Evolutionary conservation across 2,888 invertebrate genomes (phyloP), one percentile per base, ranked within the genome.

Genomic region (Steromphala cineraria): DNA sequence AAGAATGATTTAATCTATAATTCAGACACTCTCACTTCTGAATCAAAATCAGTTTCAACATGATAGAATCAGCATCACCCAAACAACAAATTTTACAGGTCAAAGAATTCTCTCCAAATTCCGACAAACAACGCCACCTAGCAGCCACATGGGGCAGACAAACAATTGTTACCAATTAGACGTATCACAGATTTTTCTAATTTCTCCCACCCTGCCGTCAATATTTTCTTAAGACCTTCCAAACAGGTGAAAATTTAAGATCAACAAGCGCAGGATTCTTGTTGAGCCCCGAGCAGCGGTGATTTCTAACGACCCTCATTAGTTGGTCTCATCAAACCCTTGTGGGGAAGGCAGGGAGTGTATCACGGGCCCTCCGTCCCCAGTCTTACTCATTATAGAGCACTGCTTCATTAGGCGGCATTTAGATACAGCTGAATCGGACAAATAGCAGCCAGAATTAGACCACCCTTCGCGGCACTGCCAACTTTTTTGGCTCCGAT

Each of bases 351-450:
- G 46, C 13, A 46, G 46, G 10, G 46, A 46, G 46, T 46, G 46
- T 46, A 46, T 46, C 46, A 13, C 46, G 13, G 13, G 46, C 46
- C 46, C 46, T 46, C 10, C 46, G 15, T 46, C 31, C 56, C 52
- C 56, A 40, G 56, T 28, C 56, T 46, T n/a, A 40, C 78, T 78
- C 78, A 78, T 78, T 78, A 78, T 15, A 36, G 46, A 28, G 40
- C 78, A 40, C 78, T 56, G 78, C 78, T 78, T 78, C 78, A 78
- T 78, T 78, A 78, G 78, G 62, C 78, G 19, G 40, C 78, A 78
- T 78, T 78, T 56, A 36, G 36, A 31, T 62, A 36, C 78, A 78
- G 78, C 78, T 78, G 78, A 78, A 78, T 56, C 78, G 55, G 56
- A 62, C 55, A 19, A 78, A 78, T 75, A 40, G 53, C 24, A 21